phyloP scores from a whole-genome alignment of 2,888 invertebrate genomes.

The Diarsia dahlii region DNA sequence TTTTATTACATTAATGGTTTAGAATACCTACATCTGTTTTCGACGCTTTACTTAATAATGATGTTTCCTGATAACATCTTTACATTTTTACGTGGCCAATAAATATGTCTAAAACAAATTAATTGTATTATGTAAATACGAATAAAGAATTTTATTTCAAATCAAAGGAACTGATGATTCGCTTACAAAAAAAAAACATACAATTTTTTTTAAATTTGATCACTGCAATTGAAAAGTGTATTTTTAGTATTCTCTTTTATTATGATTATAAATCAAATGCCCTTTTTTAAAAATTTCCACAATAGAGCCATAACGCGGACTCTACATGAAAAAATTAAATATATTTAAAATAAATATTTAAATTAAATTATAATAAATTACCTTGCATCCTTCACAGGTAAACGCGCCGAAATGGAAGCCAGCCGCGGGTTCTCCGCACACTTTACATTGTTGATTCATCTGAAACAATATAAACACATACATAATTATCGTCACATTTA shows the following conservation, averaged over 20 bases:
- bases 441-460: conserved; percentile 99
- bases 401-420: conserved; percentile 98
- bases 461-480: conserved; percentile 85
- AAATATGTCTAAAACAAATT: conserved; percentile 22
- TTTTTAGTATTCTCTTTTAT: not conserved
- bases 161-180: not conserved
- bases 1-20: too few relatives aligned
- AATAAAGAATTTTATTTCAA: not conserved
- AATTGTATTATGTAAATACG: conserved; percentile 34
- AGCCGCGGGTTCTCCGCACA: conserved; percentile 98
- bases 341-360: not conserved
- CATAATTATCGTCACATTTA: too few relatives aligned
- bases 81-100: not conserved
- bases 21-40: too few relatives aligned
- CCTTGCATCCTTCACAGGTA: conserved; percentile 98
- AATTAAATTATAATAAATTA: conserved; percentile 81
- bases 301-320: accelerated
- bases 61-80: conserved; percentile 21
- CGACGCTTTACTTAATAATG: too few relatives aligned
- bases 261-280: not conserved
- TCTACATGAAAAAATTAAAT: not conserved
- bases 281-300: not conserved
- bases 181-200: not conserved
- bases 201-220: too few relatives aligned
- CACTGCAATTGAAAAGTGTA: not conserved